Base-by-base conservation (phyloP, 2,888 invertebrate species). In the Agapetus fuscipes region DNA sequence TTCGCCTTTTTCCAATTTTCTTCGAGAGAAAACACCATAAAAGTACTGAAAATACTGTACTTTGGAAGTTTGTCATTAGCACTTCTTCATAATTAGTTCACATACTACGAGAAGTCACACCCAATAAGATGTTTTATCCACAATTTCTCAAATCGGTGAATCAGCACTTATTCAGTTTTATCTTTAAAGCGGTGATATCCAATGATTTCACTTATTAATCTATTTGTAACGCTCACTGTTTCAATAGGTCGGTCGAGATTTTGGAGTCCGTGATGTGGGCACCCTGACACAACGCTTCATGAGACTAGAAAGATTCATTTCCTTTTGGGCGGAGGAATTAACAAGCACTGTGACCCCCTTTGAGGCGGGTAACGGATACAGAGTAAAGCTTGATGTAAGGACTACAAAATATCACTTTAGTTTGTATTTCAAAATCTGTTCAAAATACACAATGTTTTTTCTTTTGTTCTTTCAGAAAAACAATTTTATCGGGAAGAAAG, bases 251-350 rank as follows among this genome's bases (percentile, higher is more conserved):
- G 80, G 80, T 1, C 63, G 66, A 52, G 78, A 81, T 56, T 81
- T 78, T 54, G 81, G 80, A 5, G 71, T 74, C 1, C 60, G 76
- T 31, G 78, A 81, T 56, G 79, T 79, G 10, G 82, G 80, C 2
- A 76, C 76, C 49, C 64, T 79, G 32, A 78, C 80, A 0, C 72
- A 80, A 55, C 61, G 80, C 34, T 76, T 74, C 47, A 72, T 81
- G 63, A 59, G 81, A 43, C 75, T 80, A 39, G 80, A 81, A 56
- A 71, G 78, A 51, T 79, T 80, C 54, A 79, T 80, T 52, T 79
- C 80, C 3, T 80, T 79, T 58, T 81, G 80, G 80, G 80, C 76
- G 1, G 77, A 78, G 51, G 81, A 81, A 57, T 58, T 82, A 15
- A 72, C 68, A 15, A 72, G 73, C 45, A 68, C 69, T 34, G 72